Evolutionary conservation across 2,113 vertebrate genomes (phyloP).

Genomic region (Sinocyclocheilus maitianheensis): DNA sequence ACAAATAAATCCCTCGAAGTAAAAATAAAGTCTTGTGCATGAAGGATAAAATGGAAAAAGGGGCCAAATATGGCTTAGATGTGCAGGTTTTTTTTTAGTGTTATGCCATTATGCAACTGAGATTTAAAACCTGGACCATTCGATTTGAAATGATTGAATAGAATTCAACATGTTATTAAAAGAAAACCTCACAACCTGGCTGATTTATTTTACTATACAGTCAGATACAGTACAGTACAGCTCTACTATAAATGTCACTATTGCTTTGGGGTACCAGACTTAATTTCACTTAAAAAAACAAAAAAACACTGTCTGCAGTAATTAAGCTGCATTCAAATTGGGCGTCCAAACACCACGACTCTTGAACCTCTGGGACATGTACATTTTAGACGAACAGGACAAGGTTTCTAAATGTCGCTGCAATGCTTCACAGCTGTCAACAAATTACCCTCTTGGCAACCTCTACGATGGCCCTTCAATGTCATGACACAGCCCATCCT

Average conservation of each 20-base stretch:
- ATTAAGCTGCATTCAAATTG: not conserved
- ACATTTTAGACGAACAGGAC: slow-evolving; percentile 64
- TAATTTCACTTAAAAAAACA: not conserved
- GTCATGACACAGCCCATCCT: slow-evolving; percentile 49
- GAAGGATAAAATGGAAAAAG: not conserved
- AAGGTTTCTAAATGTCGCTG: slow-evolving; percentile 71
- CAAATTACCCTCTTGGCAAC: slow-evolving; percentile 58
- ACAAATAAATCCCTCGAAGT: slow-evolving; percentile 45
- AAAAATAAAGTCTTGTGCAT: not conserved
- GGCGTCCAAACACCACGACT: slow-evolving; percentile 21
- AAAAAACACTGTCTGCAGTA: not conserved
- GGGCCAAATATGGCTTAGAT: not conserved
- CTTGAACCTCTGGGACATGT: slow-evolving; percentile 55
- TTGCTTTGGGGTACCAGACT: not conserved
- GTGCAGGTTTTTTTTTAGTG: not conserved
- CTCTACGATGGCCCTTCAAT: slow-evolving; percentile 42
- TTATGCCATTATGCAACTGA: not conserved
- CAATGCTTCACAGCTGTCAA: slow-evolving; percentile 70
- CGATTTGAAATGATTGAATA: not conserved
- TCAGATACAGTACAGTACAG: not conserved
- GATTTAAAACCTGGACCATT: not conserved
- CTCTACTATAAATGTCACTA: slow-evolving; percentile 32
- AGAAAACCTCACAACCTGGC: slow-evolving; percentile 7
- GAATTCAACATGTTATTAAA: slow-evolving; percentile 21
- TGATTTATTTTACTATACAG: slow-evolving; percentile 41